Evolutionary conservation across 2,888 invertebrate genomes (phyloP), one percentile per base, ranked within the genome.

Genomic region (Ariolimax columbianus): DNA sequence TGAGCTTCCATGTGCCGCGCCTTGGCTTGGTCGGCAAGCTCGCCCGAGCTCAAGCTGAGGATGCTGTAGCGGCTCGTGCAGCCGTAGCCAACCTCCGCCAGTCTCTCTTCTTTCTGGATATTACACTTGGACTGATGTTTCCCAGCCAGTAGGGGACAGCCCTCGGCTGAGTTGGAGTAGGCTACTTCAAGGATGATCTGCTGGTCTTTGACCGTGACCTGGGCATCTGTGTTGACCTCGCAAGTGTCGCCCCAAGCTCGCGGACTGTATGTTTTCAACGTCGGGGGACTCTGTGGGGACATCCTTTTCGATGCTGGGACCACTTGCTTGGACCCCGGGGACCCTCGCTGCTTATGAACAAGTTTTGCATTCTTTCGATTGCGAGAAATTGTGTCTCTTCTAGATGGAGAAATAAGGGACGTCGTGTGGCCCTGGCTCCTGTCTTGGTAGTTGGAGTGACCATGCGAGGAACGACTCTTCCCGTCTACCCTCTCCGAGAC

Each of bases 101-200:
- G 1, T n/a, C 2, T 9, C n/a, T 73, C 14, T 4, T 30, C 43
- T 3, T n/a, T n/a, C 43, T 47, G 43, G 36, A 36, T 1, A 17
- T 11, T 38, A 17, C 17, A 36, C 11, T 43, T 17, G 9, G 6
- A 7, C 9, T 3, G 9, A 9, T n/a, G 73, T 1, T 30, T 14
- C 7, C 4, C 40, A 3, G 19, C 26, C 36, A 1, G 33, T 14
- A 23, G 36, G 23, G 40, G 7, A 47, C 14, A 55, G n/a, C n/a
- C n/a, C 23, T 68, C 79, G 2, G 47, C 30, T 2, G 79, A 78
- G n/a, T 78, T 78, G 2, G 78, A 26, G 40, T 33, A 47, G 1
- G 66, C 68, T 4, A 79, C 55, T 1, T 66, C 63, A 68, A 79
- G 14, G 1, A 55, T 33, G 19, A 79, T 33, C 30, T 79, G 79